A percentile compares a stretch with the other conserved stretches of the same genome.
Evolutionary conservation across 2,888 invertebrate genomes (phyloP).

Genomic region (Miltochrista miniata): DNA sequence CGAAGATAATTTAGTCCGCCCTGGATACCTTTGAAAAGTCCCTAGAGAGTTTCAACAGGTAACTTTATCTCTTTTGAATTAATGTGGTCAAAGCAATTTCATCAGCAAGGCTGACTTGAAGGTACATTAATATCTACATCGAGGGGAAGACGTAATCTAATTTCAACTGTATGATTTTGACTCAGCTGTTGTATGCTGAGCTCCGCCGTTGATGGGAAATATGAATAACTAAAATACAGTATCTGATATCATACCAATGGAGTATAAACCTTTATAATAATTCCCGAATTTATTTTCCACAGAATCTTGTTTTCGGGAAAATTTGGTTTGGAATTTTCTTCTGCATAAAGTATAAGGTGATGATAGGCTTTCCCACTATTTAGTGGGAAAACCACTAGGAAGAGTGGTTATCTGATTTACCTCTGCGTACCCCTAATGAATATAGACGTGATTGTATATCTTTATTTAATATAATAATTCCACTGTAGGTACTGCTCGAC

Average conservation of each 20-base stretch:
- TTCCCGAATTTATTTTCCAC: too few relatives aligned
- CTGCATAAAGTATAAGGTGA: too few relatives aligned
- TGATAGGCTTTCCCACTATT: too few relatives aligned
- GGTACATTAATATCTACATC: slow-evolving; percentile 53
- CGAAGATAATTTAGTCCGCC: slow-evolving; percentile 65
- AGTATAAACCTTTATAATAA: too few relatives aligned
- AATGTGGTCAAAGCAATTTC: slow-evolving; percentile 72
- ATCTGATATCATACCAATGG: neutral
- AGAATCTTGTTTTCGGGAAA: too few relatives aligned
- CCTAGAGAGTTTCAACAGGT: slow-evolving; percentile 66
- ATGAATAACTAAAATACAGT: neutral
- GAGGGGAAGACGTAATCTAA: slow-evolving; percentile 51
- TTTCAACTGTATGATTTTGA: slow-evolving; percentile 33
- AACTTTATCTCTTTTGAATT: slow-evolving; percentile 67
- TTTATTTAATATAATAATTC: too few relatives aligned
- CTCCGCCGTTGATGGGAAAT: neutral
- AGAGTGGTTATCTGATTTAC: too few relatives aligned
- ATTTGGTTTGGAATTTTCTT: too few relatives aligned
- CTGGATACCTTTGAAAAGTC: slow-evolving; percentile 64
- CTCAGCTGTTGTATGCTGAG: slow-evolving; percentile 15
- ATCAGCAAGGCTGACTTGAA: slow-evolving; percentile 47
- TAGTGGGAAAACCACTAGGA: too few relatives aligned
- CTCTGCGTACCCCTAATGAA: too few relatives aligned
- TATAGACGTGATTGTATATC: too few relatives aligned
- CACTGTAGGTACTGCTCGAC: too few relatives aligned